These are phyloP conservation scores for Myrmecobius fasciatus DNA, from an alignment of 2,113 vertebrate species.

Conservation along the genomic window DNA sequence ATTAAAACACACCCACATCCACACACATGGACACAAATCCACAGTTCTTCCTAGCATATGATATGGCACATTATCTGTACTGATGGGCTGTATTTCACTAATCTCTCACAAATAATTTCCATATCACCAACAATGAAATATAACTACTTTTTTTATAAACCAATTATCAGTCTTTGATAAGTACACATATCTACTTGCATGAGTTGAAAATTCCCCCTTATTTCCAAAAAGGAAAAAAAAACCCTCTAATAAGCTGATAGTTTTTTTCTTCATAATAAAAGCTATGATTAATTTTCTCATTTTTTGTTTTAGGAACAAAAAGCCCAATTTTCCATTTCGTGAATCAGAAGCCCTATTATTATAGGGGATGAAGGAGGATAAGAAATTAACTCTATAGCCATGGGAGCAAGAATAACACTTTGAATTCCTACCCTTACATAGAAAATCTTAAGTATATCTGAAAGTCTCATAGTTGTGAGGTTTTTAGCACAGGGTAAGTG, in stretches of 20 bases:
- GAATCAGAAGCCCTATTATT: background rate
- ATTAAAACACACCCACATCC: conserved; percentile 10
- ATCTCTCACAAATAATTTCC: conserved; percentile 42
- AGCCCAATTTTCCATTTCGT: background rate
- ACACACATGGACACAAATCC: too few species aligned
- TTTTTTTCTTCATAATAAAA: background rate
- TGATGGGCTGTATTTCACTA: conserved; percentile 42
- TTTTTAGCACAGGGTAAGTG: background rate
- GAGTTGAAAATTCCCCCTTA: conserved; percentile 1
- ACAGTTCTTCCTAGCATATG: conserved; percentile 32
- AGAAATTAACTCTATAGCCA: background rate
- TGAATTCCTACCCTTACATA: background rate
- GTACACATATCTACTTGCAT: background rate
- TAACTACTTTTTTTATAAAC: conserved; percentile 40
- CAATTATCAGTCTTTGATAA: conserved; percentile 25
- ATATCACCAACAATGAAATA: conserved; percentile 18
- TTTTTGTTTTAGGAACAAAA: background rate
- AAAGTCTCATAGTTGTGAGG: background rate
- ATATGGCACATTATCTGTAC: conserved; percentile 17
- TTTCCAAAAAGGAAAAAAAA: background rate
- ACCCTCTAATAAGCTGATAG: background rate
- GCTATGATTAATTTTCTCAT: conserved; percentile 1
- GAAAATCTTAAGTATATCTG: background rate
- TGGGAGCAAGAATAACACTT: background rate
- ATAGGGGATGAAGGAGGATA: background rate